Percentiles rank a stretch among this genome's conserved stretches.
phyloP scores from a whole-genome alignment of 2,888 invertebrate species.

The Polyommatus icarus region DNA sequence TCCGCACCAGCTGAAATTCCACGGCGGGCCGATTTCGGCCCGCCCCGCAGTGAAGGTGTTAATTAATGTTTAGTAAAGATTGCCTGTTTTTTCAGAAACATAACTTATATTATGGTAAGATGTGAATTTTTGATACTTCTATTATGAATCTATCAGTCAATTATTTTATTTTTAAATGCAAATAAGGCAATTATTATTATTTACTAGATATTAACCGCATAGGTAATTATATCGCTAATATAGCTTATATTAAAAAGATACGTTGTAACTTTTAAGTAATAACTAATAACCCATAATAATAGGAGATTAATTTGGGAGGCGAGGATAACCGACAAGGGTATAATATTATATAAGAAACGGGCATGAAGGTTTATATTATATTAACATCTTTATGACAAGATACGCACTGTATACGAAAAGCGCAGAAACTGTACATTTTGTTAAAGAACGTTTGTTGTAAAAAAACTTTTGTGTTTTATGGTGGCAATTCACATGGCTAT shows the following conservation, averaged over 20 bases:
- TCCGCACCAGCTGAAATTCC: too few relatives aligned
- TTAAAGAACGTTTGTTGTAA: not conserved
- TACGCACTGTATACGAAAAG: not conserved
- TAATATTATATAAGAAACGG: not conserved
- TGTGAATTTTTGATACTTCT: too few relatives aligned
- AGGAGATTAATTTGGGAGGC: slow-evolving; percentile 10
- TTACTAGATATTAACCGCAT: not conserved
- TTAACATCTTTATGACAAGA: not conserved
- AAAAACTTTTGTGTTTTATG: too few relatives aligned
- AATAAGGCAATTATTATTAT: not conserved
- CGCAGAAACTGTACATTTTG: not conserved
- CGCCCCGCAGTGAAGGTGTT: too few relatives aligned
- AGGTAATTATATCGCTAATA: not conserved
- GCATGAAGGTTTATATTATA: not conserved
- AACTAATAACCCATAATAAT: not conserved
- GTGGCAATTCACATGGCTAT: too few relatives aligned
- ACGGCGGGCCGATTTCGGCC: too few relatives aligned
- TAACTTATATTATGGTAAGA: too few relatives aligned
- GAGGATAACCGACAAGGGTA: not conserved
- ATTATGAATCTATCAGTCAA: too few relatives aligned
- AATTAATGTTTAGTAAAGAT: not conserved
- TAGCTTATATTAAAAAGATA: not conserved
- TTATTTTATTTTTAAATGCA: not conserved
- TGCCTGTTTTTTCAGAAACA: not conserved
- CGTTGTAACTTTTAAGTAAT: too few relatives aligned